Conservation (phyloP, 1,140 invertebrate species). For the Diplogasteroides magnus region DNA sequence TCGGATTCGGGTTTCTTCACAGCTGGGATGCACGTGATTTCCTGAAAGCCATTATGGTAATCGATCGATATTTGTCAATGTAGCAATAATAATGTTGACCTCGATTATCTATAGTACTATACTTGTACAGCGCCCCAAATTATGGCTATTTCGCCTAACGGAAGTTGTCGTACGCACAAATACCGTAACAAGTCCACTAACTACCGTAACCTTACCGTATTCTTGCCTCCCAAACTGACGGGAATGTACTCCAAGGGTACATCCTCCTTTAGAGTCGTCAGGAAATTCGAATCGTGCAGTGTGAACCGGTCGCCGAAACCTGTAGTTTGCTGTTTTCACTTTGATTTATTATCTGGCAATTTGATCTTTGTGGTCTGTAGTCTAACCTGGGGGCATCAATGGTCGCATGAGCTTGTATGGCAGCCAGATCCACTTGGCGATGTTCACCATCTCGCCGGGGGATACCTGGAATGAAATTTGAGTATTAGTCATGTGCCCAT, state of each 20-base stretch:
- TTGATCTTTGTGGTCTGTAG: no score
- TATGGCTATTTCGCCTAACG: no score
- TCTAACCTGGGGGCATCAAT: conserved; percentile 48
- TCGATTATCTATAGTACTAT: no score
- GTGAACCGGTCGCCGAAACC: conserved; percentile 52
- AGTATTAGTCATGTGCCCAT: no score
- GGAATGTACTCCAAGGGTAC: conserved; percentile 49
- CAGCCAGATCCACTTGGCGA: conserved; percentile 54
- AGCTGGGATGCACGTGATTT: conserved; percentile 46
- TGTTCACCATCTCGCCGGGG: conserved; percentile 54
- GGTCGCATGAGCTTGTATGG: conserved; percentile 43
- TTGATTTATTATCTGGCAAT: no score
- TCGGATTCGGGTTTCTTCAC: conserved; percentile 27
- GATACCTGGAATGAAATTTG: conserved; percentile 28
- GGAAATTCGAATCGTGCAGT: conserved; percentile 48
- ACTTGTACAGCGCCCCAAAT: no score
- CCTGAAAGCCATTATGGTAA: no score
- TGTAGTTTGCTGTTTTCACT: not conserved
- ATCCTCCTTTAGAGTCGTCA: conserved; percentile 39
- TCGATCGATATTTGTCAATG: no score
- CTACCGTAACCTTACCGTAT: conserved; percentile 30
- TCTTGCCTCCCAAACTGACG: conserved; percentile 41
- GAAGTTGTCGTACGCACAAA: not conserved
- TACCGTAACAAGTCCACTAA: not conserved
- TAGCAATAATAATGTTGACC: no score